These are phyloP conservation scores for Buceros bicornis DNA, from an alignment of 2,797 vertebrate species.

Conservation along the genomic window DNA sequence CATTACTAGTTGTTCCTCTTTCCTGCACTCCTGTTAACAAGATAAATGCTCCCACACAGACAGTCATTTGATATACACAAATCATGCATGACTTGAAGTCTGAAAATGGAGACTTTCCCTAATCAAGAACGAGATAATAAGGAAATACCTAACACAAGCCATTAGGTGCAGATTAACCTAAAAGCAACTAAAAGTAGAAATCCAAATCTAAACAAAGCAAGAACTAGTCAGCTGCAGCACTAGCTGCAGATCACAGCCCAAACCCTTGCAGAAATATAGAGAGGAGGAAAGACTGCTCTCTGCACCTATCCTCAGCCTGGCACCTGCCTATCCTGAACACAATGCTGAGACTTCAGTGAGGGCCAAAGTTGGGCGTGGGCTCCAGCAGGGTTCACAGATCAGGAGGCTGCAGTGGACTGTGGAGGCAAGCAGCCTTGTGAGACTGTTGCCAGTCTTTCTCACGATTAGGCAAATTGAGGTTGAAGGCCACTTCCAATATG, in stretches of 20 bases:
- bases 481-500: not conserved
- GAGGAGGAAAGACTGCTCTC: not conserved
- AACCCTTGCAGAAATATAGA: not conserved
- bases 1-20: not conserved
- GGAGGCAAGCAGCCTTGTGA: not conserved
- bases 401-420: not conserved
- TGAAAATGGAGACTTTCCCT: not conserved
- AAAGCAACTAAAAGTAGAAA: not conserved
- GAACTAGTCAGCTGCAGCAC: not conserved
- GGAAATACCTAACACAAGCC: not conserved
- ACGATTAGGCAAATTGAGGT: not conserved
- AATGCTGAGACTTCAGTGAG: not conserved
- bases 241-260: fast-evolving
- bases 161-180: not conserved
- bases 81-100: not conserved
- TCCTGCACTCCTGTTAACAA: not conserved
- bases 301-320: not conserved
- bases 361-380: not conserved
- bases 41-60: not conserved
- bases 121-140: not conserved
- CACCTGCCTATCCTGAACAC: not conserved
- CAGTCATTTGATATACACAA: not conserved
- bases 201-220: not conserved
- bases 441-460: not conserved
- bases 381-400: not conserved